Evolutionary conservation across 2,113 vertebrate species (phyloP).

Genomic region (Ursus arctos): DNA sequence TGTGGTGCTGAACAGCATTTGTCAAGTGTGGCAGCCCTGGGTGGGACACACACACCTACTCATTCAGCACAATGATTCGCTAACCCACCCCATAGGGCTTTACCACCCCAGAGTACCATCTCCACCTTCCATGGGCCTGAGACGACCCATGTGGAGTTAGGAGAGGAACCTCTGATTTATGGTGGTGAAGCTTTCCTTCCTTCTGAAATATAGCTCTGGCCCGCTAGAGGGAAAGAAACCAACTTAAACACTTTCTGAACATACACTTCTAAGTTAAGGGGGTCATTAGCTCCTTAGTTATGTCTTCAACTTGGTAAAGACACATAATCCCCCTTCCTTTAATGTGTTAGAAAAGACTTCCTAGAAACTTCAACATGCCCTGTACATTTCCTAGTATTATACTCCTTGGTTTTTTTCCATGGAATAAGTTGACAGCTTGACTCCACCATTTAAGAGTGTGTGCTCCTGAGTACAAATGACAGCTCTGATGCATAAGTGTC

Average conservation of each 20-base stretch:
- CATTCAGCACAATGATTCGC: background rate
- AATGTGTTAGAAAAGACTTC: slow-evolving; percentile 17
- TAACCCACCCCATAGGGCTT: background rate
- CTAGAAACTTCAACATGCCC: slow-evolving; percentile 24
- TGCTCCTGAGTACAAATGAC: background rate
- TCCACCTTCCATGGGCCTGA: background rate
- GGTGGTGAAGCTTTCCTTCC: background rate
- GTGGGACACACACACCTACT: background rate
- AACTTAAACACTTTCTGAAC: background rate
- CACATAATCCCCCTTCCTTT: background rate
- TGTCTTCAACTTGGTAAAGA: slow-evolving; percentile 26
- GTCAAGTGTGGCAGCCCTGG: background rate
- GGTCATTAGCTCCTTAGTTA: background rate
- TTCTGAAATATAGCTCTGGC: background rate
- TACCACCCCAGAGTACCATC: too few relatives aligned
- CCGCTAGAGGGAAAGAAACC: slow-evolving; percentile 2
- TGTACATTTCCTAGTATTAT: background rate
- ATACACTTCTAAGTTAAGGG: background rate
- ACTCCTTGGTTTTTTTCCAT: background rate
- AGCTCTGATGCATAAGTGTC: background rate
- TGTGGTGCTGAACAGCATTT: background rate
- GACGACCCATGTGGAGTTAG: background rate
- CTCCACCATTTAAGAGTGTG: slow-evolving; percentile 44
- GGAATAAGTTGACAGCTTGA: slow-evolving; percentile 33
- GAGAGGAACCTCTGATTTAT: background rate